Evolutionary conservation across 2,113 vertebrate species (phyloP), one percentile per base, ranked within the genome.

Genomic region (Hepsetus odoe): DNA sequence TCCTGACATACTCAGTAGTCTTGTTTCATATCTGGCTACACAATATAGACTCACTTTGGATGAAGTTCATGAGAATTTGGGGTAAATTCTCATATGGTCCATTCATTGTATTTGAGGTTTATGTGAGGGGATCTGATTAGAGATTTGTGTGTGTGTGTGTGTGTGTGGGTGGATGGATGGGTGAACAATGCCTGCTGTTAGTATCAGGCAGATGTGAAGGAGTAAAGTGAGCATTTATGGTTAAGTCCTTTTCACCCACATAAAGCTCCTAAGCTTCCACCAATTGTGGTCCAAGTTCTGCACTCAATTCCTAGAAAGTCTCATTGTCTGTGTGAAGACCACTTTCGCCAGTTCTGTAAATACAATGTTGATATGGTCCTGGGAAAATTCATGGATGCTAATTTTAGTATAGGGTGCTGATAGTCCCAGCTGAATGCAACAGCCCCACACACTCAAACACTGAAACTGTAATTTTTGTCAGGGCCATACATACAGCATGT

Each of bases 141-240:
- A 49, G 55, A 38, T 55, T 33, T 24, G 14, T 12, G 28, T 53
- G 26, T 72, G 69, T 33, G 40, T 73, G 69, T 67, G 59, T 67
- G 74, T 58, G 51, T 51, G 74, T n/a, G 30, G n/a, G n/a, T n/a
- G n/a, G n/a, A n/a, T n/a, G n/a, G n/a, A 58, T 11, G 20, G 12
- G 33, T 61, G 53, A 77, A 77, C 76, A 77, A 69, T 70, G 66
- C 65, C 64, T 69, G 51, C 33, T 69, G 53, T 70, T 77, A 59
- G n/a, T 70, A 35, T 49, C 64, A 59, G 64, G 24, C 51, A 32
- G 65, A n/a, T 53, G 14, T n/a, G n/a, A 55, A n/a, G 8, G n/a
- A 35, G 65, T 69, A 33, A 58, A 49, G 75, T 18, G 53, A 11
- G 20, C 8, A 24, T 65, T 65, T 65, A 20, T 69, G 65, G 75